Evolutionary conservation across 2,888 invertebrate species (phyloP), one percentile per base, ranked within the genome.

Genomic region (Dasysyrphus albostriatus): DNA sequence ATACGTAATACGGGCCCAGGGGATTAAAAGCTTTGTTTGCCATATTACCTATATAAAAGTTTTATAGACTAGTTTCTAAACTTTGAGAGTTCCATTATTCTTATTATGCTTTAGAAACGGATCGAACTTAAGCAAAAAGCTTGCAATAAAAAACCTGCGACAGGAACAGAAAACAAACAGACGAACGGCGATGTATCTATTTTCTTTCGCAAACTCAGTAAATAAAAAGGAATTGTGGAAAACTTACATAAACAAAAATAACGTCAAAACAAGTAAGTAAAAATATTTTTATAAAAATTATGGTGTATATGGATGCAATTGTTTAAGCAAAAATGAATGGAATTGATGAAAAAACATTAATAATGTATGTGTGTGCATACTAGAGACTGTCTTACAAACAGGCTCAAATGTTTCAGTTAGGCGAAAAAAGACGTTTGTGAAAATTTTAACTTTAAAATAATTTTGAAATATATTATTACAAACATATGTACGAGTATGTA

Each of bases 191-290:
- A 67, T 34, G 49, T 34, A 14, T 49, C 47, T 2, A 10, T 42
- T n/a, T 42, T 61, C 39, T 19, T 61, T 61, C 14, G 8, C 12
- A 61, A 42, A 19, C 19, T 61, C 8, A 61, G 24, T 24, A 39
- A 42, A 61, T 61, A 61, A 42, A 14, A 61, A 39, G 42, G 61
- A 42, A 42, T 8, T 61, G 24, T 24, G 16, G 58, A 12, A 24
- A 39, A 42, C 14, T 7, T 42, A 24, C 5, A 7, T 24, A 42
- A 42, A 5, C 14, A 8, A 54, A 42, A 39, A 6, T 32, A 9
- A 10, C 10, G 16, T 58, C 56, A 5, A 1, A 37, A 58, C 58
- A 61, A 61, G 61, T 61, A 61, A 61, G 61, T 61, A 61, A 39
- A 14, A 16, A 42, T 1, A 42, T 24, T 61, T 42, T 42, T 14